A percentile compares a stretch with the other conserved stretches of the same genome.
phyloP scores from a whole-genome alignment of 2,113 vertebrate species.

The Ondatra zibethicus region DNA sequence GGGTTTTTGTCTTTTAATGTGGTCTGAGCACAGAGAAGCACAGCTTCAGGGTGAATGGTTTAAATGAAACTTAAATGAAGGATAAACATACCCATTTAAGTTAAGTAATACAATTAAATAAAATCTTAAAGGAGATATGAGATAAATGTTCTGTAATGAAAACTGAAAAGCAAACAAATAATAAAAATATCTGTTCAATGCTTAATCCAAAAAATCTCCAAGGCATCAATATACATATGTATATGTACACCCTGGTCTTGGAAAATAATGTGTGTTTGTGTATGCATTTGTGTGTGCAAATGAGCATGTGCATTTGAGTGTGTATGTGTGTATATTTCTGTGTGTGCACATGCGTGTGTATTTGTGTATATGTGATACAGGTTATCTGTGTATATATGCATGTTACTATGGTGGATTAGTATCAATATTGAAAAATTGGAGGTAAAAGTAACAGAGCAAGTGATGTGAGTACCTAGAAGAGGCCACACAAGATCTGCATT shows the following conservation, averaged over 20 bases:
- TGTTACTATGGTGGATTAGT: background rate
- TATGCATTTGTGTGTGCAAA: background rate
- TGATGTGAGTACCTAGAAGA: background rate
- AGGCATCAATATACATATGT: background rate
- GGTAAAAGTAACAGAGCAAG: background rate
- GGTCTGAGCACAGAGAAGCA: background rate
- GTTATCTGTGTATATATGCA: background rate
- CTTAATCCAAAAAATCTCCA: conserved; percentile 13
- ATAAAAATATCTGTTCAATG: conserved; percentile 4
- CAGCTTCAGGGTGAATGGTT: background rate
- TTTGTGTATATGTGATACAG: background rate
- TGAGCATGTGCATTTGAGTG: background rate
- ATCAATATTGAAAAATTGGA: conserved; percentile 26
- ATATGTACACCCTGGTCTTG: background rate
- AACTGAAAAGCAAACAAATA: conserved; percentile 26
- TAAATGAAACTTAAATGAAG: background rate
- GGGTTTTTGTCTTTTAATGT: background rate
- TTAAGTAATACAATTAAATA: conserved; percentile 19
- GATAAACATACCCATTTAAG: background rate
- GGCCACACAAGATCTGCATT: background rate
- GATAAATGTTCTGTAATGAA: background rate
- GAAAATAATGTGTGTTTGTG: background rate
- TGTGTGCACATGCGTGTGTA: background rate
- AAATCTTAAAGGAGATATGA: background rate
- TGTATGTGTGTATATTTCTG: background rate